Evolutionary conservation across 2,113 vertebrate genomes (phyloP), one percentile per base, ranked within the genome.

Genomic region (Anguilla japonica): DNA sequence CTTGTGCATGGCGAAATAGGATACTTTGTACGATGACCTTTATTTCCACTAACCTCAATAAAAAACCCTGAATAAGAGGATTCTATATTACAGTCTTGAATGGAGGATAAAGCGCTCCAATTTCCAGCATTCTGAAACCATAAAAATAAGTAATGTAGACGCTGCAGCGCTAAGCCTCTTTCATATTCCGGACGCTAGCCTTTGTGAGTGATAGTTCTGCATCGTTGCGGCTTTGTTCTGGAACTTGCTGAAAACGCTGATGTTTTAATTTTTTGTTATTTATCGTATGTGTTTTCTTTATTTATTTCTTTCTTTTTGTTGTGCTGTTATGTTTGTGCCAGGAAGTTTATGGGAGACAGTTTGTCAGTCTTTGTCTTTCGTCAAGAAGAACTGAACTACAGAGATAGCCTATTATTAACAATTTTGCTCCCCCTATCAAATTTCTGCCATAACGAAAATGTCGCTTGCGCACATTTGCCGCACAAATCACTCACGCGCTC

Each of bases 41-140:
- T 91, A 92, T 91, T 86, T 87, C 87, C 87, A 41, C 91, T 93
- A 92, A 94, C 93, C 94, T 90, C 93, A 57, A 91, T 93, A 91
- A 92, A 93, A 91, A 92, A 34, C 34, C 84, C 86, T 88, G 83
- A 92, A 91, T 94, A 94, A 95, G 93, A 94, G 93, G 94, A 95
- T 95, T 94, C 87, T 86, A 85, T 90, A 89, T 60, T 86, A 88
- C 90, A 92, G 50, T 53, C 13, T 11, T 53, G 50, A 53, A 53
- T 14, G 50, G 90, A 91, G 90, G 91, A 93, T 93, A 93, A 95
- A 92, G 90, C 92, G 92, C 93, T 94, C 94, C 91, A 87, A 92
- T 93, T 92, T 94, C 91, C 91, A 93, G 92, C 88, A 90, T 87
- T 91, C 91, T 92, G 29, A 90, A 79, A 87, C 89, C 85, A 87